Evolutionary conservation across 2,888 invertebrate genomes (phyloP), one percentile per base, ranked within the genome.

Genomic region (Eurytoma adleriae): DNA sequence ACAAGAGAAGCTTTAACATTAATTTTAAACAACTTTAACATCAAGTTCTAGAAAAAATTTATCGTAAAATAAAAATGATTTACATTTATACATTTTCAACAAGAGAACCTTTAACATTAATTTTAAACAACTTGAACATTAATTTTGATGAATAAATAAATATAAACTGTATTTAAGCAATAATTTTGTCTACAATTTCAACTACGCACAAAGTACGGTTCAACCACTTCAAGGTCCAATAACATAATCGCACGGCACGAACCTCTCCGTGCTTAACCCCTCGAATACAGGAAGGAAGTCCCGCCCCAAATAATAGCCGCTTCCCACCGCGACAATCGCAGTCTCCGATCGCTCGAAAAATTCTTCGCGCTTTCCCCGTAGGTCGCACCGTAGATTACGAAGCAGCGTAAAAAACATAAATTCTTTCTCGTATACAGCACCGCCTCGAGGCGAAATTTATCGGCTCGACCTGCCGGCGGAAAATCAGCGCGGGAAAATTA

Each of bases 401-500:
- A 13, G 3, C n/a, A 54, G 4, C 24, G 24, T 13, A 61, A 13
- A 13, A 12, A 52, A 12, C 27, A n/a, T 27, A 48, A 54, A 24
- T 24, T 52, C 52, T 54, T 68, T 54, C 68, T 48, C 64, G 48
- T 64, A 10, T 13, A n/a, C 3, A 12, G 64, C 0, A 16, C 18
- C 30, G 18, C 40, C 18, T 48, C n/a, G 12, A 10, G 48, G 13
- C 18, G 64, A 10, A 40, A 40, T 40, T 40, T 40, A 40, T 64
- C 12, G 16, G 16, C 5, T 20, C 20, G 13, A 24, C 20, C 14
- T 13, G 14, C 13, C 48, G 40, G 13, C 24, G 70, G 57, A 62
- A 72, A 72, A 62, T 54, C 52, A 54, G 72, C 72, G 72, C 72
- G 72, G 72, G 72, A 72, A 72, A 72, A 18, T 54, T 14, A 40